Evolutionary conservation across 2,797 vertebrate genomes (phyloP).

Genomic region (Synanceia verrucosa): DNA sequence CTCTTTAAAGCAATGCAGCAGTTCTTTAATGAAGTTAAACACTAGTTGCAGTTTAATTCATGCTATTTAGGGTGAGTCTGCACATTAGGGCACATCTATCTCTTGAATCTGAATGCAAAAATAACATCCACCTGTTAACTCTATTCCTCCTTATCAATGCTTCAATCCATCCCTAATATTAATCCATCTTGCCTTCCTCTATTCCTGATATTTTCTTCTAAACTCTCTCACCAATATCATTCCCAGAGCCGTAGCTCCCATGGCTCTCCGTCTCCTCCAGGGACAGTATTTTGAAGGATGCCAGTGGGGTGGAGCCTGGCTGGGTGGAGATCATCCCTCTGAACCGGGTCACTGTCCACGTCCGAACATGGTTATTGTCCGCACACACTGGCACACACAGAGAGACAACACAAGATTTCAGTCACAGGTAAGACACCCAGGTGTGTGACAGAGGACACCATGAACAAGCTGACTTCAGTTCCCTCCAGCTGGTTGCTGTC

Average conservation of each 20-base stretch:
- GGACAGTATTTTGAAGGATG: constrained; percentile 97
- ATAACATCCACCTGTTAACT: not conserved
- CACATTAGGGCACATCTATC: not conserved
- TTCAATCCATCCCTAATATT: not conserved
- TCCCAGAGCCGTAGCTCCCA: constrained; percentile 94
- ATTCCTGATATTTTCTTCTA: not conserved
- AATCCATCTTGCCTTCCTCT: not conserved
- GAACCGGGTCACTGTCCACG: constrained; percentile 97
- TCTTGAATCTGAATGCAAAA: not conserved
- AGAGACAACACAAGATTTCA: constrained; percentile 2
- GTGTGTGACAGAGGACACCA: not conserved
- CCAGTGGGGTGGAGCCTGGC: constrained; percentile 95
- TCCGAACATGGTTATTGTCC: constrained; percentile 97
- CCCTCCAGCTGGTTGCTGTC: too few species aligned
- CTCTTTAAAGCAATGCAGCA: not conserved
- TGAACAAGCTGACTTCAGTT: not conserved
- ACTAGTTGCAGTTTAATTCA: not conserved
- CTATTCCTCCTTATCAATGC: not conserved
- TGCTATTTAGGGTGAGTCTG: not conserved
- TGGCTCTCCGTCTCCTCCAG: constrained; percentile 97
- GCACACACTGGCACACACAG: constrained; percentile 87
- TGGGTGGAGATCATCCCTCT: constrained; percentile 99
- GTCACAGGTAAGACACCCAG: not conserved
- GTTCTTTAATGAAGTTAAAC: not conserved
- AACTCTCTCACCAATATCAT: constrained; percentile 90